phyloP scores from a whole-genome alignment of 2,797 vertebrate genomes.

The Sebastes trivittatus region DNA sequence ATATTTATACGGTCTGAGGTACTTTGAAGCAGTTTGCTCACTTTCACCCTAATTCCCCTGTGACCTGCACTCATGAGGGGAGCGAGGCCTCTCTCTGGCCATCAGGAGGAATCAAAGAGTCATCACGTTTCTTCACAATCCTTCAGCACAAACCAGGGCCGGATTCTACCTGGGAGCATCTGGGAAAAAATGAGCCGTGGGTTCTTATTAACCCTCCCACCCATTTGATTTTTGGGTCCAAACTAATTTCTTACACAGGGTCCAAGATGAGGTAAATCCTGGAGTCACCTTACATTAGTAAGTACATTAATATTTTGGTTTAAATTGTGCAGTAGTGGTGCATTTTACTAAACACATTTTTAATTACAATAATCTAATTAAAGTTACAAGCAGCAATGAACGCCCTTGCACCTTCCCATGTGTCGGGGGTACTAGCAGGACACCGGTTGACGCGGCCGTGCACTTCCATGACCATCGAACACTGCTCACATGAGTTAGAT shows the following conservation, averaged over 20 bases:
- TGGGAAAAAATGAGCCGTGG: not conserved
- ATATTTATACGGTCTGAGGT: conserved; percentile 72
- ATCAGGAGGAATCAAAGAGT: conserved; percentile 37
- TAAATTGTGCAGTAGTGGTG: not conserved
- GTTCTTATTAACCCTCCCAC: not conserved
- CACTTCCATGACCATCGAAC: too few relatives aligned
- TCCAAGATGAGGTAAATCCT: not conserved
- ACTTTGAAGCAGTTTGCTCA: conserved; percentile 77
- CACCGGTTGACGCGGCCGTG: too few relatives aligned
- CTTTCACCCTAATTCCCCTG: conserved; percentile 55
- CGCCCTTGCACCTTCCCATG: too few relatives aligned
- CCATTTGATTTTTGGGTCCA: not conserved
- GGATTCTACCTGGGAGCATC: not conserved
- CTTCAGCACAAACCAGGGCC: not conserved
- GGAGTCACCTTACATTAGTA: not conserved
- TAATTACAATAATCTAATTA: not conserved
- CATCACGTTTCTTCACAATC: conserved; percentile 9
- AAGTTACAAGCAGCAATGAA: too few relatives aligned
- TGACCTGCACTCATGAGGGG: conserved; percentile 24
- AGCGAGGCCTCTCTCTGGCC: conserved; percentile 17
- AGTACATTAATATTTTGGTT: not conserved
- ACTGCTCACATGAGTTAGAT: too few relatives aligned
- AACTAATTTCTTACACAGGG: not conserved
- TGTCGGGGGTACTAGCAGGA: too few relatives aligned
- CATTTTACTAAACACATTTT: not conserved